A percentile compares a stretch with the other conserved stretches of the same genome.
Evolutionary conservation across 2,888 invertebrate genomes (phyloP).

Genomic region (Isotomurus palustris): DNA sequence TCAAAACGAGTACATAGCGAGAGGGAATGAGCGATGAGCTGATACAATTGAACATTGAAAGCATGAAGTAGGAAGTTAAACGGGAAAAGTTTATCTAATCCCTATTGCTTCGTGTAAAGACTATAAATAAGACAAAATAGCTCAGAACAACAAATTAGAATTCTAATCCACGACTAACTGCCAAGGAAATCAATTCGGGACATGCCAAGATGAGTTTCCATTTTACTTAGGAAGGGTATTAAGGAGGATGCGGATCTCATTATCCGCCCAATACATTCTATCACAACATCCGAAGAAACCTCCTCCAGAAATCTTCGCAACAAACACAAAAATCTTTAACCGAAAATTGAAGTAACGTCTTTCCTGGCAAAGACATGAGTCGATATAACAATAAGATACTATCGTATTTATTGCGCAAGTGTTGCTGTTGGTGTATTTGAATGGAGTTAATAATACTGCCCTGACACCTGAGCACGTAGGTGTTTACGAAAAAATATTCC

Average conservation of each 20-base stretch:
- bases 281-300: conserved; percentile 1
- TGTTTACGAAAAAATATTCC: no score
- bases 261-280: conserved; percentile 10
- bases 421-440: no score
- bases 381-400: no score
- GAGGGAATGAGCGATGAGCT: background rate
- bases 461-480: no score
- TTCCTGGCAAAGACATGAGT: no score
- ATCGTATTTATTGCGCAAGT: no score
- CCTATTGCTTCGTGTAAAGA: conserved; percentile 4
- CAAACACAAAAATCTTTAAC: no score
- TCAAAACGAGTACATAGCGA: background rate
- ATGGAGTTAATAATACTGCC: no score
- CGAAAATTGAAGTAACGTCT: no score
- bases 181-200: conserved; percentile 13
- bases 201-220: conserved; percentile 14
- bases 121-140: conserved; percentile 4
- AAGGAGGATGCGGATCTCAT: background rate
- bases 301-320: conserved; percentile 1
- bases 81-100: no score
- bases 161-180: conserved; percentile 11
- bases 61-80: background rate
- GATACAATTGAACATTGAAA: background rate
- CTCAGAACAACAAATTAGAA: conserved; percentile 12
- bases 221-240: no score